A percentile compares a stretch with the other conserved stretches of the same genome.
Conservation (phyloP, 1,140 invertebrate species). For the Diabrotica virgifera region DNA sequence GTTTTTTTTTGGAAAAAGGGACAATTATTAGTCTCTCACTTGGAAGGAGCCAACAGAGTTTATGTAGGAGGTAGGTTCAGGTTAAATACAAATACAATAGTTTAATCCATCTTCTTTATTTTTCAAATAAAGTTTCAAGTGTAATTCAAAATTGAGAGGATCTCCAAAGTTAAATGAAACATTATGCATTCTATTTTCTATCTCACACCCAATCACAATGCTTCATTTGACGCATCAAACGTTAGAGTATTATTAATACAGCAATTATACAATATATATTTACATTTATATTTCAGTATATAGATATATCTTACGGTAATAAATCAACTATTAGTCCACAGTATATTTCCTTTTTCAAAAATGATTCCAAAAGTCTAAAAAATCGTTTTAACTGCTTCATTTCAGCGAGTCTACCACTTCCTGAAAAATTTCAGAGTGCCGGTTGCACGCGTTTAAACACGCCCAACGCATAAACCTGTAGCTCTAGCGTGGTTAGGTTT, state of each 20-base stretch:
- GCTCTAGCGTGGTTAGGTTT: too few species aligned
- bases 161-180: constrained; percentile 4
- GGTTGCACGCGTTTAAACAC: too few species aligned
- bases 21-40: too few species aligned
- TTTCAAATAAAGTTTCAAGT: constrained; percentile 33
- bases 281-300: constrained; percentile 26
- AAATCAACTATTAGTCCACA: constrained; percentile 10
- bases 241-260: constrained; percentile 28
- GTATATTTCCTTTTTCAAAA: too few species aligned
- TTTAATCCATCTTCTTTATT: constrained; percentile 19
- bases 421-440: too few species aligned
- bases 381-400: too few species aligned
- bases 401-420: too few species aligned
- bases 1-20: too few species aligned
- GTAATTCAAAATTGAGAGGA: constrained; percentile 25
- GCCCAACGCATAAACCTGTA: too few species aligned
- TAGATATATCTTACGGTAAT: constrained; percentile 5
- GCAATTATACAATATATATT: constrained; percentile 36
- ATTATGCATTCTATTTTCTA: constrained; percentile 7
- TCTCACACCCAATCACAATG: constrained; percentile 8
- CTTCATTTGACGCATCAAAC: constrained; percentile 10
- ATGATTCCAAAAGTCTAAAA: too few species aligned
- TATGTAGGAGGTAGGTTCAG: background rate
- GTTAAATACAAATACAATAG: background rate
- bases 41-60: too few species aligned